Evolutionary conservation across 2,888 invertebrate species (phyloP), one percentile per base, ranked within the genome.

Genomic region (Eupeodes latifasciatus): DNA sequence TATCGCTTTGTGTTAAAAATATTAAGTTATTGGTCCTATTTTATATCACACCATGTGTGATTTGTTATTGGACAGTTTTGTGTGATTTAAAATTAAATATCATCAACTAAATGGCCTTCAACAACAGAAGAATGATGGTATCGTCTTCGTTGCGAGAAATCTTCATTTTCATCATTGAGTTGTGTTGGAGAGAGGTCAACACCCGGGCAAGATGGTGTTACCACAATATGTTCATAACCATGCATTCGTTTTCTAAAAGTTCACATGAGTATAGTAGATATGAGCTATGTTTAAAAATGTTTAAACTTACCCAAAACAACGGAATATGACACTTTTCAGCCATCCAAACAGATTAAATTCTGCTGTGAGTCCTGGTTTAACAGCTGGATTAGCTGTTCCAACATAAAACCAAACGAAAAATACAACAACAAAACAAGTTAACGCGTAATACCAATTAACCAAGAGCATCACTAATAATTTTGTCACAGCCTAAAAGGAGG

Each of bases 141-240:
- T 90, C 98, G 96, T 91, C 97, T 96, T 90, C 99, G 95, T 80
- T 97, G 97, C 11, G 98, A 96, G 94, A 99, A 99, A 94, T 99
- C 99, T 93, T 97, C 97, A 93, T 99, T 99, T 92, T 98, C 98
- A 92, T 99, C 98, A 90, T 98, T 99, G 75, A 99, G 94, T 92
- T 98, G 97, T 85, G 98, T 96, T 77, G 98, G 96, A 90, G 96
- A 96, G 51, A 98, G 95, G 90, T 96, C 95, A 49, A 98, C 95
- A 77, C 96, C 96, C 0, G 96, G 96, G 93, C 97, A 96, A 12
- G 96, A 95, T 0, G 97, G 97, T 9, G 97, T 97, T 78, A 98
- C 97, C 5, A 98, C 96, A 90, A 98, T 96, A 93, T 97, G 97
- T 92, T 98, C 98, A 91, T 97, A 97, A 91, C 97, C 97, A 85